These are phyloP conservation scores for Drosophila busckii DNA, from an alignment of 1,140 invertebrate species.

Conservation along the genomic window DNA sequence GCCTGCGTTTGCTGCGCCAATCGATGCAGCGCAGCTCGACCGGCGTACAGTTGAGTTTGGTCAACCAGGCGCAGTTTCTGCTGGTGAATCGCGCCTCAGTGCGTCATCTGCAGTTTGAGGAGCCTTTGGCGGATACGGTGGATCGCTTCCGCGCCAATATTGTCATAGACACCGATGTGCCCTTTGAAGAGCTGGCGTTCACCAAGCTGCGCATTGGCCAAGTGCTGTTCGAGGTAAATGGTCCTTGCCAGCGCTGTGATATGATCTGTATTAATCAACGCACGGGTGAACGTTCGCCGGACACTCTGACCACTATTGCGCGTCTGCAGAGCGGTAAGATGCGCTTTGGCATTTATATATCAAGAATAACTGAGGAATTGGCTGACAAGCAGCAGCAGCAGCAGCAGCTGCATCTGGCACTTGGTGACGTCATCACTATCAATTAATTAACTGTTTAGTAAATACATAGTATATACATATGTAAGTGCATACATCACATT, in stretches of 20 bases:
- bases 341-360: slow-evolving; percentile 88
- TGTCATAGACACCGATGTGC: slow-evolving; percentile 81
- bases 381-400: background rate
- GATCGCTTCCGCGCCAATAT: slow-evolving; percentile 86
- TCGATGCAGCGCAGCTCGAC: slow-evolving; percentile 59
- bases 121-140: slow-evolving; percentile 81
- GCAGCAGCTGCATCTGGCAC: slow-evolving; percentile 19
- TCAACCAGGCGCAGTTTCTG: slow-evolving; percentile 94
- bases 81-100: slow-evolving; percentile 88
- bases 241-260: slow-evolving; percentile 92
- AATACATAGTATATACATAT: background rate
- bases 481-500: background rate
- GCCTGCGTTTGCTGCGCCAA: slow-evolving; percentile 86
- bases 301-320: slow-evolving; percentile 90
- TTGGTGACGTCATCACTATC: slow-evolving; percentile 32
- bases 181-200: slow-evolving; percentile 90
- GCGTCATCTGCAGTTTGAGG: slow-evolving; percentile 83
- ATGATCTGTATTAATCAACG: slow-evolving; percentile 96
- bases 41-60: slow-evolving; percentile 81
- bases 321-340: slow-evolving; percentile 87
- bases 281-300: slow-evolving; percentile 88
- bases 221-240: slow-evolving; percentile 82
- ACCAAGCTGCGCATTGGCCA: slow-evolving; percentile 84
- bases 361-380: background rate
- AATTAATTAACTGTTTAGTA: background rate